phyloP scores from a whole-genome alignment of 2,113 vertebrate species.

The Salminus brasiliensis region DNA sequence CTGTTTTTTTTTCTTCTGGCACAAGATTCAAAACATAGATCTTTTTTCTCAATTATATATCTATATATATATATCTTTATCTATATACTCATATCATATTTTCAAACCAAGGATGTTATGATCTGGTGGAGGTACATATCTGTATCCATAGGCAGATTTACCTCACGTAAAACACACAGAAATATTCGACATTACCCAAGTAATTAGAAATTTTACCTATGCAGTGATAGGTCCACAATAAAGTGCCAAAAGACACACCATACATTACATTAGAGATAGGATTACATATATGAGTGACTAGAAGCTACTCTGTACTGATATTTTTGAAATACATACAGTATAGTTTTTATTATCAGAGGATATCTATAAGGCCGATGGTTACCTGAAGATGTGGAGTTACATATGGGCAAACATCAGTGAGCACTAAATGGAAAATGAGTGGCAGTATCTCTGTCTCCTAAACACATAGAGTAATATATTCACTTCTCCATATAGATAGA shows the following conservation, averaged over 20 bases:
- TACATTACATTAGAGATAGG: constrained; percentile 78
- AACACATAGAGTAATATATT: constrained; percentile 62
- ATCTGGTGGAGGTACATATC: constrained; percentile 89
- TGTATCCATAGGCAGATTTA: constrained; percentile 95
- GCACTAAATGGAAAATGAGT: constrained; percentile 78
- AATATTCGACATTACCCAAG: constrained; percentile 94
- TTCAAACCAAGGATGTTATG: constrained; percentile 82
- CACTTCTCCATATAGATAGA: constrained; percentile 46
- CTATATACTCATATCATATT: constrained; percentile 68
- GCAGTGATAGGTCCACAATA: constrained; percentile 87
- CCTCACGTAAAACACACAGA: constrained; percentile 86
- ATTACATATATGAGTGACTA: constrained; percentile 75
- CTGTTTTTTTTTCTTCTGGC: constrained; percentile 72
- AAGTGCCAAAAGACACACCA: constrained; percentile 92
- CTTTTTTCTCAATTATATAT: constrained; percentile 67
- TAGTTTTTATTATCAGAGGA: constrained; percentile 82
- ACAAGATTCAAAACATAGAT: constrained; percentile 82
- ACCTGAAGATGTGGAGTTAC: constrained; percentile 91
- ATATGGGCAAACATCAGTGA: constrained; percentile 81
- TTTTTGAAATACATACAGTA: constrained; percentile 76
- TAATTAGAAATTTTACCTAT: constrained; percentile 94
- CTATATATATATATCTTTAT: constrained; percentile 59
- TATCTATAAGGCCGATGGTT: constrained; percentile 95
- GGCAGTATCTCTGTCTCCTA: constrained; percentile 81
- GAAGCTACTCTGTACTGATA: constrained; percentile 74